Evolutionary conservation across 1,140 invertebrate genomes (phyloP), one percentile per base, ranked within the genome.

Genomic region (Lepidurus couesii): DNA sequence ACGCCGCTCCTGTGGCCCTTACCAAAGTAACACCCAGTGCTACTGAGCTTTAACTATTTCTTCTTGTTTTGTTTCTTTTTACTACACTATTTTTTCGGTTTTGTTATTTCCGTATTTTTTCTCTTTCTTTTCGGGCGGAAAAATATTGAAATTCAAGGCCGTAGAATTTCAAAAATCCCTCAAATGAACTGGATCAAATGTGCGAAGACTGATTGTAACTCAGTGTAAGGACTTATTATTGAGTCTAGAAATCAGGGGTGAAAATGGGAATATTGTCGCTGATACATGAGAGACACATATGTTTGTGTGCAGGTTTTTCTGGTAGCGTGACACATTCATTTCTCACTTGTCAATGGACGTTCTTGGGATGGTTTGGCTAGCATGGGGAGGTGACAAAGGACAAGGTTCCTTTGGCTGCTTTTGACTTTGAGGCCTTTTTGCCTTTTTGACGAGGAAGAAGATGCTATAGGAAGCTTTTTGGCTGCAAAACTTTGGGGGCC

Each of bases 291-390:
- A 65, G n/a, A 65, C 53, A 65, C 53, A 65, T 21, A 65, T 21
- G 21, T 65, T 13, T 65, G 53, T 65, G 53, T 65, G 53, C 6
- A 65, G 21, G 53, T 13, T 65, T 65, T 65, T 65, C 13, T 13
- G 53, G 53, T 65, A 65, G 53, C 53, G 53, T 65, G 53, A 65
- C 53, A 65, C 53, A 65, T 65, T 65, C 53, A 65, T 65, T 65
- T 65, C 53, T 65, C 53, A 65, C 53, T 65, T 65, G 53, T 65
- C 53, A 65, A 65, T 65, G 53, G 53, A 65, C 53, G 53, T 65
- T 65, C 16, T 65, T 65, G 13, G 9, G 53, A 65, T 65, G 53
- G 16, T 65, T 16, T 47, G 16, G 10, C 6, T 21, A 65, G 53
- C 53, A 65, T 65, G 16, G 53, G 53, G n/a, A 65, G 53, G 53